These are phyloP conservation scores for Drosophila punjabiensis DNA, from an alignment of 1,140 invertebrate species.

Conservation along the genomic window DNA sequence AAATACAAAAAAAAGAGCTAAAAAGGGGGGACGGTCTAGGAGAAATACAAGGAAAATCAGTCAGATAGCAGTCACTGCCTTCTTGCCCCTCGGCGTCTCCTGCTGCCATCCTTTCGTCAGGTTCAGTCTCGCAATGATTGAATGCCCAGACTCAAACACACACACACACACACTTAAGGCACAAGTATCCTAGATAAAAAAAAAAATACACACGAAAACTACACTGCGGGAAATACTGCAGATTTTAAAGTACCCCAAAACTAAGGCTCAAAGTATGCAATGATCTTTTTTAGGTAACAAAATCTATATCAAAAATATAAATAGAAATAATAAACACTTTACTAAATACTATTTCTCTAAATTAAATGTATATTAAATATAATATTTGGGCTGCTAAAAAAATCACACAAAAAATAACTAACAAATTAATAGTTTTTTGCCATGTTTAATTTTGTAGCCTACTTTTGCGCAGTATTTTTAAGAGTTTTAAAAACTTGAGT, in stretches of 20 bases:
- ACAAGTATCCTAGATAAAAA: constrained; percentile 1
- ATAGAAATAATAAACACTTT: no score
- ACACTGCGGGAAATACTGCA: not conserved
- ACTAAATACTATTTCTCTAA: no score
- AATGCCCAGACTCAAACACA: constrained; percentile 54
- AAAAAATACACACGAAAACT: constrained; percentile 5
- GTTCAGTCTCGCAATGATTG: constrained; percentile 77
- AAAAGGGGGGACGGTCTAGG: not conserved
- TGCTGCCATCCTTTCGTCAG: constrained; percentile 39
- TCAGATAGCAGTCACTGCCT: constrained; percentile 42
- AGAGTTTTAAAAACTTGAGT: no score
- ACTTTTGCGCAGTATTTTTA: no score
- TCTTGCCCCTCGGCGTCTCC: constrained; percentile 3
- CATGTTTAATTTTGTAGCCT: no score
- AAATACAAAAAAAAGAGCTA: constrained; percentile 7
- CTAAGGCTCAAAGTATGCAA: not conserved
- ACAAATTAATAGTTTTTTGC: no score
- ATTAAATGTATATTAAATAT: no score
- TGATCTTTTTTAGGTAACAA: not conserved
- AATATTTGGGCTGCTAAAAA: no score
- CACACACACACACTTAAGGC: constrained; percentile 18
- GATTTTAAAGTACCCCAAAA: not conserved
- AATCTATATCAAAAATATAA: no score
- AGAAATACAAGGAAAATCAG: constrained; percentile 52
- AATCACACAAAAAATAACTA: no score